Evolutionary conservation across 2,888 invertebrate species (phyloP).

Genomic region (Caenorhabditis sp.): DNA sequence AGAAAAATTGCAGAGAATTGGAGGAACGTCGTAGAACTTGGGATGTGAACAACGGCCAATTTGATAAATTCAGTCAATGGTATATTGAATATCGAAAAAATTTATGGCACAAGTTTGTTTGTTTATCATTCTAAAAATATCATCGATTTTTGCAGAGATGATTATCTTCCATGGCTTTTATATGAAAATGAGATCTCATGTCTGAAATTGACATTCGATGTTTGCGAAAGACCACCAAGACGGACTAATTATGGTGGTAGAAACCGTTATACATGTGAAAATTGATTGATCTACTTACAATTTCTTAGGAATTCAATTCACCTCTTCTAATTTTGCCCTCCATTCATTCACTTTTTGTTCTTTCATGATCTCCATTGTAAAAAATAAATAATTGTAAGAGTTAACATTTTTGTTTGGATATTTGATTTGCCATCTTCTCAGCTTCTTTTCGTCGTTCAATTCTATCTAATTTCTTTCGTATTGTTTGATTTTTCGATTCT

Average conservation of each 20-base stretch:
- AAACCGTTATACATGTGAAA: constrained; percentile 62
- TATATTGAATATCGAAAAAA: constrained; percentile 69
- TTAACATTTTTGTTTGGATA: constrained; percentile 13
- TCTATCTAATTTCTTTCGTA: constrained; percentile 7
- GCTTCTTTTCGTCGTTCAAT: constrained; percentile 17
- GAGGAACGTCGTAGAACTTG: constrained; percentile 61
- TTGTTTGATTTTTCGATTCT: constrained; percentile 7
- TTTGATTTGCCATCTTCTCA: constrained; percentile 16
- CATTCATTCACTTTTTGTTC: constrained; percentile 1
- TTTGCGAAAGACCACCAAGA: constrained; percentile 67
- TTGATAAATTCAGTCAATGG: constrained; percentile 69
- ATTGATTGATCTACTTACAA: constrained; percentile 16
- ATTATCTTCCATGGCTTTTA: constrained; percentile 70
- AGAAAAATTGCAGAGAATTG: constrained; percentile 45
- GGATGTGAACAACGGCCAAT: constrained; percentile 69
- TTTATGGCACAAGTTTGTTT: constrained; percentile 66
- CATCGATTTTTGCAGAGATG: constrained; percentile 57
- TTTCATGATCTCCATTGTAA: constrained; percentile 8
- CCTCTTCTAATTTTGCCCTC: constrained; percentile 7
- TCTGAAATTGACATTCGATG: constrained; percentile 69
- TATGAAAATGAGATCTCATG: constrained; percentile 71
- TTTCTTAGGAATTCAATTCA: constrained; percentile 11
- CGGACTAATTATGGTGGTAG: constrained; percentile 58
- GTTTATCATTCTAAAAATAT: not conserved
- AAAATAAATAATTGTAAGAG: not conserved